Evolutionary conservation across 2,797 vertebrate species (phyloP).

Genomic region (Chloroceryle inda): DNA sequence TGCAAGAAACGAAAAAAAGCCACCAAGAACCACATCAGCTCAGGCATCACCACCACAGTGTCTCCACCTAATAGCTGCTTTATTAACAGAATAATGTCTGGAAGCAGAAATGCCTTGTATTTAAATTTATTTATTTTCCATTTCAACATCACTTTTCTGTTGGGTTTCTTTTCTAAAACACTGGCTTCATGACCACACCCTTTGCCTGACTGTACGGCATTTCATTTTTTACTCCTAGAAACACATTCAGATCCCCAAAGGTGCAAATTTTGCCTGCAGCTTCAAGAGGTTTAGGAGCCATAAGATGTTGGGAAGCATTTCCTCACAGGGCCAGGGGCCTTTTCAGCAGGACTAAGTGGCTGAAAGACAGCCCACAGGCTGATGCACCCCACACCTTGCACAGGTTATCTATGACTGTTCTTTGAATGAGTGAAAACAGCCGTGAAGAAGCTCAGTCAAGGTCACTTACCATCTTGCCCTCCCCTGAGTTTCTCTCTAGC

Average conservation of each 20-base stretch:
- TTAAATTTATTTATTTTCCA: slow-evolving; percentile 67
- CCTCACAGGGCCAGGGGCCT: background rate
- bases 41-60: slow-evolving; percentile 57
- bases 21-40: background rate
- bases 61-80: slow-evolving; percentile 74
- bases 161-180: slow-evolving; percentile 38
- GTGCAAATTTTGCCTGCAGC: background rate
- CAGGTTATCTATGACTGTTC: too few relatives aligned
- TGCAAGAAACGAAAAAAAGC: slow-evolving; percentile 59
- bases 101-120: slow-evolving; percentile 26
- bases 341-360: too few relatives aligned
- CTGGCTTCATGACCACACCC: background rate
- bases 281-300: background rate
- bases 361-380: too few relatives aligned
- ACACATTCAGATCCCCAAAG: background rate
- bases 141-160: background rate
- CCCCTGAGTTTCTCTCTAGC: too few relatives aligned
- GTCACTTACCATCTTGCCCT: too few relatives aligned
- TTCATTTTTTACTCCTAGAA: background rate
- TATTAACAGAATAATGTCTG: slow-evolving; percentile 66
- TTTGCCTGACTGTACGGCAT: background rate
- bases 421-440: too few relatives aligned
- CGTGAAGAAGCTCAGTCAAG: too few relatives aligned
- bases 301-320: background rate
- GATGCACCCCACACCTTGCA: too few relatives aligned